Evolutionary conservation across 2,797 vertebrate species (phyloP), one percentile per base, ranked within the genome.

Genomic region (Propithecus perrieri): DNA sequence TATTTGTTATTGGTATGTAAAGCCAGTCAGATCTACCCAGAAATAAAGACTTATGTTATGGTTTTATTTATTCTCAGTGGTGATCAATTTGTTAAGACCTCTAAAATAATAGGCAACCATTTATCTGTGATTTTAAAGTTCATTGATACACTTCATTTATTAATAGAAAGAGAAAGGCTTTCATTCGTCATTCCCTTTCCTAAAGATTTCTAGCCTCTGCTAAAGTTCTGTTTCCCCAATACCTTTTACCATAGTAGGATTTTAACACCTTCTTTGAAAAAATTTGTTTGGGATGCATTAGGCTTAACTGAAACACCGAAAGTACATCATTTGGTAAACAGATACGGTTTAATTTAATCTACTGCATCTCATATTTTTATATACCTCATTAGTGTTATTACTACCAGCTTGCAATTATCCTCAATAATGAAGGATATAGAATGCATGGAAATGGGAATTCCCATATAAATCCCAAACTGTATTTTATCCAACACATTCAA

Each of bases 301-400:
- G 28, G 50, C 41, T 86, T 93, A 84, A 95, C 6, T 87, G 53
- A 65, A 97, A 95, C 24, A 90, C n/a, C 26, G 10, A 94, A 93
- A 63, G 28, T 43, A 20, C n/a, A 89, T 72, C 26, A 63, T 83
- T 75, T 92, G 61, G 9, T n/a, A 81, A 41, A 33, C 4, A 88
- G 3, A 63, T 20, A 50, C 4, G 43, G 33, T 20, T 85, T 83
- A 65, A 96, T 95, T 94, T 93, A 17, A 87, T 41, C 57, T 67
- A 53, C 30, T 76, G 15, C 15, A 48, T 76, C 67, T 92, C 53
- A 50, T 53, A 83, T 92, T 94, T 94, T 92, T 38, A 75, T 59
- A 61, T 90, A 69, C 6, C 6, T 94, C 50, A 83, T 63, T 74
- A 91, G 7, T 46, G 38, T 55, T 76, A 38, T 61, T 35, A 59